These are phyloP conservation scores for Nyctalus aviator DNA, from an alignment of 2,797 vertebrate genomes.

Conservation along the genomic window DNA sequence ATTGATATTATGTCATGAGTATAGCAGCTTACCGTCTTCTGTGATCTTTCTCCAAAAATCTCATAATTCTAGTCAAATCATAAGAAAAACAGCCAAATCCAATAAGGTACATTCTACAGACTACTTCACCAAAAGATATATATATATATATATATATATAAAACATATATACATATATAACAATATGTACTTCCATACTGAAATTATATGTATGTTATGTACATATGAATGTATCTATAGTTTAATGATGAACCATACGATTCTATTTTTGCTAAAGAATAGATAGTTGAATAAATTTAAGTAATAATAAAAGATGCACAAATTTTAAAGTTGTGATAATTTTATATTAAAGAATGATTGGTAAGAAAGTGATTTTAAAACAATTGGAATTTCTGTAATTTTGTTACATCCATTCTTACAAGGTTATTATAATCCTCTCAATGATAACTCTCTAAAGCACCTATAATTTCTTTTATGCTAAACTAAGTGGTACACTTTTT, in stretches of 20 bases:
- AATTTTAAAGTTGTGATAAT: neutral
- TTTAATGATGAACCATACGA: neutral
- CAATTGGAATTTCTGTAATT: neutral
- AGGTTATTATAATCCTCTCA: neutral
- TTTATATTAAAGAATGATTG: neutral
- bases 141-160: too few relatives aligned
- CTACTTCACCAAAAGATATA: neutral
- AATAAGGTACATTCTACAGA: neutral
- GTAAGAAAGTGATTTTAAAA: neutral
- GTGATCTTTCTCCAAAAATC: neutral
- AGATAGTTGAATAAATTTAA: neutral
- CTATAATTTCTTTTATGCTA: neutral
- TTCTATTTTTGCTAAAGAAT: neutral
- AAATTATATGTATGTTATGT: neutral
- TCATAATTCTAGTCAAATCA: neutral
- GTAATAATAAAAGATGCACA: neutral
- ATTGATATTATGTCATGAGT: neutral
- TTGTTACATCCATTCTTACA: neutral
- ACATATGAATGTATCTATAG: neutral
- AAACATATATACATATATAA: neutral
- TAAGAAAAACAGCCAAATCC: neutral
- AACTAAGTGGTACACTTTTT: neutral
- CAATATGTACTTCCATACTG: neutral
- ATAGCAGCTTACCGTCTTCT: neutral
- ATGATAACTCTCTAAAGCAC: neutral